Base-by-base conservation (phyloP, 2,797 vertebrate genomes). In the Chrosomus eos region DNA sequence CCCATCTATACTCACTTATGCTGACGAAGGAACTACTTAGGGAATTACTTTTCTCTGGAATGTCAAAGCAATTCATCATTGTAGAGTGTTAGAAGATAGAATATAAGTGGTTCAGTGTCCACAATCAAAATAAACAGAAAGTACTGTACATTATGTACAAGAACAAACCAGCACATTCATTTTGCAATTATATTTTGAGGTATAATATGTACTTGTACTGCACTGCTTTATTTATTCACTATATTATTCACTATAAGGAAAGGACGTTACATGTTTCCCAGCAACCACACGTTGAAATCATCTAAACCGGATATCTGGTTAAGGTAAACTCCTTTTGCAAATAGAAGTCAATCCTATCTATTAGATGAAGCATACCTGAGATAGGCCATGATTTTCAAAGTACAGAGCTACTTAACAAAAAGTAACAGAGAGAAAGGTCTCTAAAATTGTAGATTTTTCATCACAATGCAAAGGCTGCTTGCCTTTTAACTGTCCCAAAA, bases 31-130 rank as follows among this genome's bases (percentile, higher is more conserved):
- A 67, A 78, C 66, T 40, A 67, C 67, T 75, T 68, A 67, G 31
- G 31, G 45, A 75, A 67, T 79, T 73, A 48, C 58, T 23, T 77
- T 62, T 74, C 48, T n/a, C 26, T 82, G 26, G 67, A 77, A 85
- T 70, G 58, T 23, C 74, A 55, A 31, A 80, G 75, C 60, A 73
- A 74, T 86, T 40, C 62, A 86, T 88, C 71, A 87, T 28, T 18
- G n/a, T 21, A 28, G 45, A 45, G 51, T 8, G 18, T 58, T 70
- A 68, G n/a, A 81, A 81, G 66, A 80, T 51, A 84, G 18, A 43
- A 45, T 31, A 26, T 80, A 60, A 60, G 28, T 62, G 33, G 8
- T 31, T 67, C 2, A 48, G 33, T 58, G 40, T 64, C 26, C 78
- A 58, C n/a, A 26, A 67, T 36, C 31, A 67, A 68, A 64, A 64